Base-by-base conservation (phyloP, 2,888 invertebrate genomes). In the Lucinisca nassula region DNA sequence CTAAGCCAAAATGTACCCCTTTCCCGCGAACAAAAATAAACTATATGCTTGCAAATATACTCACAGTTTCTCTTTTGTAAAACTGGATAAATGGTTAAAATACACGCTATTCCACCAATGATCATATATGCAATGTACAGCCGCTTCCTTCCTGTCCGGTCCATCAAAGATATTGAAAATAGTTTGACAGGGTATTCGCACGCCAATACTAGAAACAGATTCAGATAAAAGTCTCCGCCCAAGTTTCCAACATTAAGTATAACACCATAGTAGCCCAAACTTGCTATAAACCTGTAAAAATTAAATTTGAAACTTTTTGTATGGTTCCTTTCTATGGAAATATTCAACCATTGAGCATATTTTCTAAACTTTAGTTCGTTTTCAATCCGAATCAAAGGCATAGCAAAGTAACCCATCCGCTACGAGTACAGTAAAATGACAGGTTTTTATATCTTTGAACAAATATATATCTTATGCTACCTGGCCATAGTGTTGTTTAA, bases 51-150 rank as follows among this genome's bases (percentile, higher is more conserved):
- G n/a, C n/a, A n/a, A n/a, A n/a, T n/a, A n/a, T 40, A 24, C 88
- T 87, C 78, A 85, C 89, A 80, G 38, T 76, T 78, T 2, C 82
- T 61, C 21, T 83, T 89, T 27, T 78, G 79, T 24, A 90, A 75
- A 38, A 90, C 90, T 3, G 91, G 87, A 72, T 92, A 89, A 35
- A 98, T 97, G 0, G 98, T 98, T 2, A 97, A 95, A 67, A 98
- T 97, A 49, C 88, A 90, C 8, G 91, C 90, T 12, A 88, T 72
- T 6, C 92, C 93, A 4, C 91, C 92, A 27, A 89, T 78, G 55
- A 92, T 51, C 88, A 93, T 83, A 72, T 77, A 90, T 32, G 45
- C 74, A 32, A 90, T 86, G 76, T 91, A 87, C 49, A 92, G 72
- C 24, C 75, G 79, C 70, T 91, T 90, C 10, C 93, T 70, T 0